These are phyloP conservation scores for Pachypeltis micranthus DNA, from an alignment of 1,140 invertebrate species.

Conservation along the genomic window DNA sequence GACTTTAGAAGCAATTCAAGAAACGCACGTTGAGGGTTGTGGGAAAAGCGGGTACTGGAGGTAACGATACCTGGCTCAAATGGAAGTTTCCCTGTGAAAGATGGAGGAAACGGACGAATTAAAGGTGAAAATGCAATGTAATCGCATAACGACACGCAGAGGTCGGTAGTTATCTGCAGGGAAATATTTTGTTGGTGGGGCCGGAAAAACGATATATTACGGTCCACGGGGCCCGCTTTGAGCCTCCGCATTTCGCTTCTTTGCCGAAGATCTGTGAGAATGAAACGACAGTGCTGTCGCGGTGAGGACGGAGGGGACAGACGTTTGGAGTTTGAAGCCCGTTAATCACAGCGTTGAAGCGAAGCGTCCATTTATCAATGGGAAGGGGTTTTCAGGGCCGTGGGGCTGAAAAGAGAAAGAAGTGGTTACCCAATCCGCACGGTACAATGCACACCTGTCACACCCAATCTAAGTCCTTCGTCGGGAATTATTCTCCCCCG, in stretches of 20 bases:
- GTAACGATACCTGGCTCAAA: no score
- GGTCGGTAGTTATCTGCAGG: no score
- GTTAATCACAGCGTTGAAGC: not conserved
- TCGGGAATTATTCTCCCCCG: not conserved
- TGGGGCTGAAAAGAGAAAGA: not conserved
- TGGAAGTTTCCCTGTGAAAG: not conserved
- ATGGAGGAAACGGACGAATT: not conserved
- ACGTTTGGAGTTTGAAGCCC: slow-evolving; percentile 1
- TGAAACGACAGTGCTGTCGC: no score
- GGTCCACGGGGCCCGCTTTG: no score
- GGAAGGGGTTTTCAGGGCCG: not conserved
- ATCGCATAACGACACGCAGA: slow-evolving; percentile 1
- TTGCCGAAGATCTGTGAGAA: no score
- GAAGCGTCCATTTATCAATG: slow-evolving; percentile 1
- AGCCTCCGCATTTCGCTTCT: no score
- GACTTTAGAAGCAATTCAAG: no score
- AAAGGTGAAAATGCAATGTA: not conserved
- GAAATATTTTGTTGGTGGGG: no score
- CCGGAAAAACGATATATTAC: no score
- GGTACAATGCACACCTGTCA: slow-evolving; percentile 9
- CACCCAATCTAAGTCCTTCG: slow-evolving; percentile 2
- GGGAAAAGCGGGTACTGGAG: no score
- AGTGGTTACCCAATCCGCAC: slow-evolving; percentile 6
- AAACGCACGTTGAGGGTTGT: not conserved
- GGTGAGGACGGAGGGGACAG: no score